Percentiles rank a stretch among this genome's conserved stretches.
Evolutionary conservation across 2,113 vertebrate species (phyloP).

Genomic region (Neotragus pygmaeus): DNA sequence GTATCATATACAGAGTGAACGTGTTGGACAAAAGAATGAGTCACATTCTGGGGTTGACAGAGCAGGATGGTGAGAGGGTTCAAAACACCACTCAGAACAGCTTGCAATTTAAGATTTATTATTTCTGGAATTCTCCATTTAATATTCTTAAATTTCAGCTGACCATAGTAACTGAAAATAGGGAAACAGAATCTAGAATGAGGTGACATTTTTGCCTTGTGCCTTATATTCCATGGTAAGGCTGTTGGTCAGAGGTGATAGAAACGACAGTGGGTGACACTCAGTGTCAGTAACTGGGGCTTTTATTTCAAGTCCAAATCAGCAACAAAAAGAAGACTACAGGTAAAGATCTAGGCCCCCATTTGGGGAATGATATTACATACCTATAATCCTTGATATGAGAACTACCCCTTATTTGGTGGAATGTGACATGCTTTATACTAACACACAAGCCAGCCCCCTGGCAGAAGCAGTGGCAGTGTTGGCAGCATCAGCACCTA

Average conservation of each 20-base stretch:
- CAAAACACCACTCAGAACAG: neutral
- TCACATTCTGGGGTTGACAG: neutral
- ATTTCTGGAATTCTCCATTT: neutral
- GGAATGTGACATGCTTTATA: too few relatives aligned
- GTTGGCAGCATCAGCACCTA: fast-evolving
- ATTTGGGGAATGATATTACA: neutral
- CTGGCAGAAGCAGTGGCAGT: fast-evolving
- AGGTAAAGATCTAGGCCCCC: neutral
- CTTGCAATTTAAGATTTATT: neutral
- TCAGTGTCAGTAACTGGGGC: neutral
- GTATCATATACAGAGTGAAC: neutral
- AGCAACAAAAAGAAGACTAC: neutral
- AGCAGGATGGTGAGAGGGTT: neutral
- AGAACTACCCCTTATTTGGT: neutral
- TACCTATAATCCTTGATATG: neutral
- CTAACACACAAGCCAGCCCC: fast-evolving
- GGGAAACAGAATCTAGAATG: neutral
- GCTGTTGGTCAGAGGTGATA: neutral
- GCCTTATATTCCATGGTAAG: neutral
- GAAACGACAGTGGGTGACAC: neutral
- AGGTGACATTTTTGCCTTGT: too few relatives aligned
- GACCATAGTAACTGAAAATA: neutral
- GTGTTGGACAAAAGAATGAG: neutral
- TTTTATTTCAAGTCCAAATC: neutral
- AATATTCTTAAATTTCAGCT: neutral